These are phyloP conservation scores for Lerista edwardsae DNA, from an alignment of 2,797 vertebrate species.

Conservation along the genomic window DNA sequence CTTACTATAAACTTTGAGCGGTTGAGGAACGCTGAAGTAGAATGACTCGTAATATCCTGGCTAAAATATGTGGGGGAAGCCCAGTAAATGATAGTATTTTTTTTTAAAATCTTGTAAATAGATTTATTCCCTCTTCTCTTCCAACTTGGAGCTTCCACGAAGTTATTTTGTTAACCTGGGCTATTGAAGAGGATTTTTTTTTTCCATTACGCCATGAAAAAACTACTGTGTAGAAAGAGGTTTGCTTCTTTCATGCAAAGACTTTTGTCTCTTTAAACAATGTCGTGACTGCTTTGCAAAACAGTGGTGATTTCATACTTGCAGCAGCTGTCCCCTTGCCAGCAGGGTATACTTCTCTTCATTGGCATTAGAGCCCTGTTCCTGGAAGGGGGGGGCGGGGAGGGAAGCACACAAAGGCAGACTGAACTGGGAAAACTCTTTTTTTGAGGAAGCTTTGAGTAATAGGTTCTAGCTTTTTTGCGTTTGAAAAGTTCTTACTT, in stretches of 20 bases:
- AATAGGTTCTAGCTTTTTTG: conserved; percentile 36
- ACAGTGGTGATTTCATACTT: conserved; percentile 35
- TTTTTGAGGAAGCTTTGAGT: conserved; percentile 12
- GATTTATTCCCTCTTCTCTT: background rate
- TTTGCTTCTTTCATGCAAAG: conserved; percentile 31
- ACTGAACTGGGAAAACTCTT: conserved; percentile 25
- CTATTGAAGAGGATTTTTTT: background rate
- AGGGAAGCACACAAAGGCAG: background rate
- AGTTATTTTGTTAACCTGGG: background rate
- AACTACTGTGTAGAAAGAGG: conserved; percentile 14
- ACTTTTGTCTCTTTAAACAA: conserved; percentile 41
- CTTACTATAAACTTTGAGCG: background rate
- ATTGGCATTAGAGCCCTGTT: conserved; percentile 23
- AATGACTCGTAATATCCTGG: background rate
- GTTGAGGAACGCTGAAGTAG: background rate
- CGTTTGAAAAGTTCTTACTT: background rate
- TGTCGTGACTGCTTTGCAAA: conserved; percentile 39
- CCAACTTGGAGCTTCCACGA: background rate
- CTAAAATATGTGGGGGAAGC: background rate
- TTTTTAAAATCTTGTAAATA: background rate
- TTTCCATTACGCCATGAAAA: background rate
- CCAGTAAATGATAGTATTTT: background rate
- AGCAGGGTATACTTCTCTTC: conserved; percentile 32
- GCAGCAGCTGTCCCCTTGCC: conserved; percentile 31
- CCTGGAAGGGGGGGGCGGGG: background rate